phyloP scores from a whole-genome alignment of 2,888 invertebrate species.

The Erannis defoliaria region DNA sequence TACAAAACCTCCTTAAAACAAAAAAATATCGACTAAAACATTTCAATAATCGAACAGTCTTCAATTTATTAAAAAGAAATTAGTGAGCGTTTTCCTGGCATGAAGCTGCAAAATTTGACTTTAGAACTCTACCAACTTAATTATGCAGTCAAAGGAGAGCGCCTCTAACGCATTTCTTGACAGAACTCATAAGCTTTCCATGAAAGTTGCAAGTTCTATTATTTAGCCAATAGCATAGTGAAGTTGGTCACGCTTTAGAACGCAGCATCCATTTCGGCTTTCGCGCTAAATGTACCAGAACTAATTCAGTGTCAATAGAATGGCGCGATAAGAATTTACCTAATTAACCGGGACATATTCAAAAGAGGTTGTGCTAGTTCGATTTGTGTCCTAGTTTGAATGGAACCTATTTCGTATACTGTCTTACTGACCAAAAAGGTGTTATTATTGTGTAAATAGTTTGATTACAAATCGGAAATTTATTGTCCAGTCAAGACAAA shows the following conservation, averaged over 20 bases:
- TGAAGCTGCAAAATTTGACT: slow-evolving; percentile 18
- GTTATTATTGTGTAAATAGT: too few species aligned
- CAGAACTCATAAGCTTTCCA: neutral
- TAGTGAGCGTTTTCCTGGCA: slow-evolving; percentile 7
- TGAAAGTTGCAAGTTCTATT: neutral
- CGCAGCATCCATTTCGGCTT: slow-evolving; percentile 54
- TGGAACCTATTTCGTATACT: neutral
- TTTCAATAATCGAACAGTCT: slow-evolving; percentile 11
- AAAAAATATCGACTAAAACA: slow-evolving; percentile 7
- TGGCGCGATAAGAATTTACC: slow-evolving; percentile 58
- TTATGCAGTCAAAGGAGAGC: neutral
- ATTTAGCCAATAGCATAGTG: slow-evolving; percentile 25
- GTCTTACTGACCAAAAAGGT: too few species aligned
- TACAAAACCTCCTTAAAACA: too few species aligned
- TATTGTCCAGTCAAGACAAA: too few species aligned
- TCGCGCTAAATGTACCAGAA: slow-evolving; percentile 59
- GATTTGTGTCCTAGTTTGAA: slow-evolving; percentile 16
- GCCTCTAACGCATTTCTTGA: neutral
- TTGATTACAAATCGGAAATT: too few species aligned
- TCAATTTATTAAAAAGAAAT: slow-evolving; percentile 10
- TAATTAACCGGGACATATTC: slow-evolving; percentile 60
- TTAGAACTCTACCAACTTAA: neutral
- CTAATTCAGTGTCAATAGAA: slow-evolving; percentile 64
- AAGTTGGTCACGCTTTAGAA: slow-evolving; percentile 25
- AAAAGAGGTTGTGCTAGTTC: slow-evolving; percentile 41